Evolutionary conservation across 2,888 invertebrate genomes (phyloP).

Genomic region (Cistogaster globosa): DNA sequence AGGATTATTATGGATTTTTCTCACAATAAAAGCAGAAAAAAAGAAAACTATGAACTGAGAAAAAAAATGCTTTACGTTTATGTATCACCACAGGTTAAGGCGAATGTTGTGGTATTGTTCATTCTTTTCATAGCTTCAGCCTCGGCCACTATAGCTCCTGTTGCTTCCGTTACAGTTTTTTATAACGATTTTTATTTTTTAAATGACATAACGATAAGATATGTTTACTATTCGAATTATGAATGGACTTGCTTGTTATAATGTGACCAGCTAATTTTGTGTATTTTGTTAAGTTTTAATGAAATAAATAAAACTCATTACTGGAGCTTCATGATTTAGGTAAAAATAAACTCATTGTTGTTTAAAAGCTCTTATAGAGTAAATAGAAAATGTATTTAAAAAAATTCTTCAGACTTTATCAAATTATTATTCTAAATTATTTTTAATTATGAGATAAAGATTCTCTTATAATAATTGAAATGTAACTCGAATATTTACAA

Average conservation of each 20-base stretch:
- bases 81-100: conserved; percentile 60
- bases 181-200: conserved; percentile 18
- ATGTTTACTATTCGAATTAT: conserved; percentile 53
- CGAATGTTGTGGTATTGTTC: conserved; percentile 63
- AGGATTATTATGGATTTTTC: conserved; percentile 66
- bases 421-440: too few relatives aligned
- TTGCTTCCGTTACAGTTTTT: conserved; percentile 61
- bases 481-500: too few relatives aligned
- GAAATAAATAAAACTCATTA: too few relatives aligned
- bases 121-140: conserved; percentile 52
- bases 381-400: too few relatives aligned
- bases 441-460: too few relatives aligned
- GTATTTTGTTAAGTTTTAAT: neutral
- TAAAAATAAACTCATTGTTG: too few relatives aligned
- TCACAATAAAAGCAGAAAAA: conserved; percentile 11
- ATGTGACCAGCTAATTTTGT: conserved; percentile 44
- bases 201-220: conserved; percentile 69
- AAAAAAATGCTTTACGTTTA: conserved; percentile 44
- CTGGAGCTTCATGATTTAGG: too few relatives aligned
- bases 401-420: too few relatives aligned
- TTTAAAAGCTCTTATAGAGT: too few relatives aligned
- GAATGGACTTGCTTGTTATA: conserved; percentile 32
- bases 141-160: conserved; percentile 57
- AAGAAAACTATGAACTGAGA: conserved; percentile 2
- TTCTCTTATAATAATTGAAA: too few relatives aligned